A percentile compares a stretch with the other conserved stretches of the same genome.
Conservation (phyloP, 2,888 invertebrate species). For the Athrips mouffetella region DNA sequence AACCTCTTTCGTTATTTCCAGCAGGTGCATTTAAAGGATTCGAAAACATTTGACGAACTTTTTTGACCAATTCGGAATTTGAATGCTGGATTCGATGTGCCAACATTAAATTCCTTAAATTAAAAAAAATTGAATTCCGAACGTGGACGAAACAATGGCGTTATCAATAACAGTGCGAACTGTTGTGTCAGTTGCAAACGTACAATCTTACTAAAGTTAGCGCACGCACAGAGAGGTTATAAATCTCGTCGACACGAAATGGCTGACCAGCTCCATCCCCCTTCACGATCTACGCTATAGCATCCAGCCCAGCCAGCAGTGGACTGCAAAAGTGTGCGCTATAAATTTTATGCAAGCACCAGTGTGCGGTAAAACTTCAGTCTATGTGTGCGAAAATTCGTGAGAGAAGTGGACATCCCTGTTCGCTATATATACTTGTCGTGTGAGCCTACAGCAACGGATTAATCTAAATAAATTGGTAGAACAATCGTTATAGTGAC, state of each 20-base stretch:
- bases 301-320: conserved; percentile 24
- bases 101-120: no score
- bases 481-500: conserved; percentile 41
- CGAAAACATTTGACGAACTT: no score
- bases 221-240: conserved; percentile 70
- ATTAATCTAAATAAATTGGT: conserved; percentile 68
- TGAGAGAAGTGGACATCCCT: conserved; percentile 68
- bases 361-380: conserved; percentile 72
- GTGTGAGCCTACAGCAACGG: conserved; percentile 47
- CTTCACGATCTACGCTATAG: conserved; percentile 63
- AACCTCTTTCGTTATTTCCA: no score
- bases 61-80: no score
- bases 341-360: conserved; percentile 75
- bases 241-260: conserved; percentile 76
- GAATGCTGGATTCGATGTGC: no score
- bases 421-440: conserved; percentile 64
- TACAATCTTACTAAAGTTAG: conserved; percentile 65
- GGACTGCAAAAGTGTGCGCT: conserved; percentile 74
- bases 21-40: no score
- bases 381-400: conserved; percentile 68
- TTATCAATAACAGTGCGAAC: conserved; percentile 23
- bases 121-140: background rate
- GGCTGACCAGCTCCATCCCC: conserved; percentile 69
- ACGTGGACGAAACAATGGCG: background rate
- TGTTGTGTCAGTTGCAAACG: conserved; percentile 51